Percentiles rank a stretch among this genome's conserved stretches.
phyloP scores from a whole-genome alignment of 2,113 vertebrate genomes.

The Sakesphorus luctuosus region DNA sequence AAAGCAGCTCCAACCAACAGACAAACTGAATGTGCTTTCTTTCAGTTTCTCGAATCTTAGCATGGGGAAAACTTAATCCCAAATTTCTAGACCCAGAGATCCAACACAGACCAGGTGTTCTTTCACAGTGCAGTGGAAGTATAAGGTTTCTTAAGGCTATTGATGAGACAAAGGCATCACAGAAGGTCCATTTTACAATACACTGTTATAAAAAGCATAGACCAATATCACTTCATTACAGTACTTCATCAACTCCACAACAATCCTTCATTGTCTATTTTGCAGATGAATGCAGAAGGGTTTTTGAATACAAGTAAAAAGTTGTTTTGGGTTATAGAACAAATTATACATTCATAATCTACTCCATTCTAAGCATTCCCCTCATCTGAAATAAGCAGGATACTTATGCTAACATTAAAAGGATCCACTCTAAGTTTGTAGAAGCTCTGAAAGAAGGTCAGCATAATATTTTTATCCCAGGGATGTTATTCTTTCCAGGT shows the following conservation, averaged over 20 bases:
- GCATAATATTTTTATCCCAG: conserved; percentile 1
- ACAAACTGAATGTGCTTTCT: neutral
- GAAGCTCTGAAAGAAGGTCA: neutral
- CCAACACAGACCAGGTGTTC: fast-evolving
- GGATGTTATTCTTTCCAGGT: neutral
- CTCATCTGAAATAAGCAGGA: neutral
- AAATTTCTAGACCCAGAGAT: neutral
- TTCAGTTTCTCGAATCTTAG: neutral
- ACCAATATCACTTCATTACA: neutral
- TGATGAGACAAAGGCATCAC: neutral
- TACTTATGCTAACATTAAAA: neutral
- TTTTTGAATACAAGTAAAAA: neutral
- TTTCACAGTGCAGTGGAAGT: neutral
- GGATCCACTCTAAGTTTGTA: neutral
- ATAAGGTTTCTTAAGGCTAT: neutral
- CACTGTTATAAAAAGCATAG: neutral
- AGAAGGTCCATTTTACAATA: neutral
- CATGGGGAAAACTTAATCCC: neutral
- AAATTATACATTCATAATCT: neutral
- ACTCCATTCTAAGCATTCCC: neutral
- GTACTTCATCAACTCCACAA: neutral
- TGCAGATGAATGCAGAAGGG: neutral
- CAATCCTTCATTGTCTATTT: neutral
- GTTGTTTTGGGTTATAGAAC: neutral
- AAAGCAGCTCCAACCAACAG: neutral